Evolutionary conservation across 2,113 vertebrate genomes (phyloP).

Genomic region (Eonycteris spelaea): DNA sequence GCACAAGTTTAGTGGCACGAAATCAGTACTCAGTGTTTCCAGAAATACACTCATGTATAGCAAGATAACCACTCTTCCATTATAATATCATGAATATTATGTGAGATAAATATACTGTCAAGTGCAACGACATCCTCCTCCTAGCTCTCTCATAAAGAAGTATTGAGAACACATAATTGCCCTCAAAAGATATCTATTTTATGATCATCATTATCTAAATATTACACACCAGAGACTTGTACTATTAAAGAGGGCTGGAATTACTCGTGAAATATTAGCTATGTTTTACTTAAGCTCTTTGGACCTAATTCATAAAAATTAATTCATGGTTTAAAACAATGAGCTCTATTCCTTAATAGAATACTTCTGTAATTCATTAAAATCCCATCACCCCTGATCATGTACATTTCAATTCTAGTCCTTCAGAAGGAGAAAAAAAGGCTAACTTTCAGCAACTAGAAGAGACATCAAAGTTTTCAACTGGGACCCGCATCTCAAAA

Average conservation of each 20-base stretch:
- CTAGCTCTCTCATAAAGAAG: constrained; percentile 68
- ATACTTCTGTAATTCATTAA: constrained; percentile 58
- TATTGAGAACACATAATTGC: constrained; percentile 74
- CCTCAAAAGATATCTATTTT: constrained; percentile 80
- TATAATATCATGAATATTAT: constrained; percentile 55
- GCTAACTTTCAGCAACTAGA: not conserved
- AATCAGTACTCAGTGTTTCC: not conserved
- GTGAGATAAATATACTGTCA: constrained; percentile 63
- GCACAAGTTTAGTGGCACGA: not conserved
- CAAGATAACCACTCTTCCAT: not conserved
- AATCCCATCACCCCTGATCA: constrained; percentile 25
- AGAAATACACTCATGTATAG: not conserved
- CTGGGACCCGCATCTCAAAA: not conserved
- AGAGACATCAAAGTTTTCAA: not conserved
- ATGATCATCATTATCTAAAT: constrained; percentile 82
- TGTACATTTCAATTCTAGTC: constrained; percentile 14
- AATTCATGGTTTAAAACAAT: constrained; percentile 72
- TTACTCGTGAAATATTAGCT: constrained; percentile 78
- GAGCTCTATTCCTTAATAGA: constrained; percentile 70
- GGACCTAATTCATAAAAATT: constrained; percentile 80
- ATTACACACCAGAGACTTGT: constrained; percentile 81
- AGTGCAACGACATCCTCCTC: constrained; percentile 66
- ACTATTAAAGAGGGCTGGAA: constrained; percentile 75
- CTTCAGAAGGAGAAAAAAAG: not conserved
- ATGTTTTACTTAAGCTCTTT: constrained; percentile 77